Evolutionary conservation across 2,888 invertebrate species (phyloP).

Genomic region (Horisme vitalbata): DNA sequence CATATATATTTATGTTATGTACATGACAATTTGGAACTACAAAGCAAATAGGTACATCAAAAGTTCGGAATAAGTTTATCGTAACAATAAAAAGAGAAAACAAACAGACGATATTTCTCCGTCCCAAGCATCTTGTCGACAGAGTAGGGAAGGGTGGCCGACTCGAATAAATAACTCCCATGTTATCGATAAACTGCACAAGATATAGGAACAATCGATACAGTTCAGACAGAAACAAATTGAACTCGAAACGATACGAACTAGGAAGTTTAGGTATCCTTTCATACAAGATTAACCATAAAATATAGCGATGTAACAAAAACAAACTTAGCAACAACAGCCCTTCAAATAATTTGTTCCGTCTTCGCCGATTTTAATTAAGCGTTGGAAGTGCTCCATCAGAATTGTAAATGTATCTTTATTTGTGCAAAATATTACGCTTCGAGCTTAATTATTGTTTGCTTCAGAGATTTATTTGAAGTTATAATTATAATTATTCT

Average conservation of each 20-base stretch:
- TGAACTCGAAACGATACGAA: conserved; percentile 33
- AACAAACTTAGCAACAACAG: conserved; percentile 33
- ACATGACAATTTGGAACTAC: not conserved
- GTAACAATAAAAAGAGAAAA: conserved; percentile 26
- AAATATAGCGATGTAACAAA: conserved; percentile 22
- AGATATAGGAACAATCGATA: conserved; percentile 36
- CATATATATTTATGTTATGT: no score
- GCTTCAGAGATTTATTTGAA: conserved; percentile 38
- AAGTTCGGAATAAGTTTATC: conserved; percentile 16
- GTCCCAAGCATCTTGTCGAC: conserved; percentile 43
- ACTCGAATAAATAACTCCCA: conserved; percentile 40
- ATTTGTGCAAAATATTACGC: conserved; percentile 45
- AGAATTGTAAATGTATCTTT: conserved; percentile 36
- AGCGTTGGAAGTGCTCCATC: conserved; percentile 41
- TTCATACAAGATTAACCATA: conserved; percentile 33
- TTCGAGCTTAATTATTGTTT: conserved; percentile 42
- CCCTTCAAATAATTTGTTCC: conserved; percentile 42
- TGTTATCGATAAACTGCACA: conserved; percentile 45
- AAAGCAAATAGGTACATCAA: not conserved
- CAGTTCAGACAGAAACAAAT: conserved; percentile 41
- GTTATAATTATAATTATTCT: conserved; percentile 29
- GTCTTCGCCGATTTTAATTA: conserved; percentile 56
- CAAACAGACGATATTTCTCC: conserved; percentile 48
- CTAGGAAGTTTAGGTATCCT: conserved; percentile 15
- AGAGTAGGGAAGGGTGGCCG: conserved; percentile 31